A percentile compares a stretch with the other conserved stretches of the same genome.
Evolutionary conservation across 1,140 invertebrate genomes (phyloP).

Genomic region (Pteromalus puparum): DNA sequence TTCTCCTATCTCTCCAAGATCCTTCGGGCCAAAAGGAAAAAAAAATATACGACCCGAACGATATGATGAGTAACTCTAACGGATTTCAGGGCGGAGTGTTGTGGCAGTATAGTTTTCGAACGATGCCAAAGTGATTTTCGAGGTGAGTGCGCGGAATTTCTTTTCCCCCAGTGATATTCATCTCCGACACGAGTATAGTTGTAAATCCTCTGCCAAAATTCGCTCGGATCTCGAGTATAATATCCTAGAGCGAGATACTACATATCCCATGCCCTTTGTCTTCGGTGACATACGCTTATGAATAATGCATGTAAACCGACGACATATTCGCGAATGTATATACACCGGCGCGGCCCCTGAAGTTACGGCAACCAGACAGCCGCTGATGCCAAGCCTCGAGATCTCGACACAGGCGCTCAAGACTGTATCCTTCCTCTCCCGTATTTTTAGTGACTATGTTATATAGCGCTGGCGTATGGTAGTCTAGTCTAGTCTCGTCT

Average conservation of each 20-base stretch:
- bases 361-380: neutral
- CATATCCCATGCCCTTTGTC: neutral
- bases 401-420: neutral
- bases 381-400: neutral
- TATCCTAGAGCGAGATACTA: too few species aligned
- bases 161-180: too few species aligned
- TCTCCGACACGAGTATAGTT: too few species aligned
- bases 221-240: too few species aligned
- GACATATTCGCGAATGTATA: neutral
- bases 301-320: neutral
- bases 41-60: neutral
- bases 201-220: too few species aligned
- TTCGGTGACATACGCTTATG: neutral
- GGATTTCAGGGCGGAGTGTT: neutral
- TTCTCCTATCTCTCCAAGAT: slow-evolving; percentile 6
- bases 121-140: too few species aligned
- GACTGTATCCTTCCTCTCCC: neutral
- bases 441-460: neutral
- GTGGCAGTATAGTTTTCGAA: neutral
- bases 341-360: too few species aligned
- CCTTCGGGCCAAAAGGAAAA: neutral
- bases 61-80: neutral
- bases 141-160: too few species aligned
- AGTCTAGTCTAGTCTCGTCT: neutral
- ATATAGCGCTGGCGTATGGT: neutral